Conservation (phyloP, 2,888 invertebrate species). For the Phalangium opilio region DNA sequence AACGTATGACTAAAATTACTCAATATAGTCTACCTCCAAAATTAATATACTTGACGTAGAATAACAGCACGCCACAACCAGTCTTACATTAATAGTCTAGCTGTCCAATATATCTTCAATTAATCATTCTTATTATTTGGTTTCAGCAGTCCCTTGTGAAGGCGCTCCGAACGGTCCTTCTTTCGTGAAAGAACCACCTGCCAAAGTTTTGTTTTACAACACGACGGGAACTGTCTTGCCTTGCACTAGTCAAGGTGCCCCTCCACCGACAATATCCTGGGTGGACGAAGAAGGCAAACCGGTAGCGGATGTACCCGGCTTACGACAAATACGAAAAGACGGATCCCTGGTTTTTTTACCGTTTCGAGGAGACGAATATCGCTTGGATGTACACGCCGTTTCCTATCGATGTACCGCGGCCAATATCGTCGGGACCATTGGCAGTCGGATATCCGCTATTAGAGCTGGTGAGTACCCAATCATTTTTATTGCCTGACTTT, state of each 20-base stretch:
- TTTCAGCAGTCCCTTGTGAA: too few species aligned
- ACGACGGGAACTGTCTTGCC: not conserved
- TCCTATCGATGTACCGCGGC: constrained; percentile 11
- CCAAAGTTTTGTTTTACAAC: not conserved
- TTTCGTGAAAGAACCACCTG: not conserved
- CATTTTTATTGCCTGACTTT: too few species aligned
- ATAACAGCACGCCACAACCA: too few species aligned
- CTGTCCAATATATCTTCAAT: too few species aligned
- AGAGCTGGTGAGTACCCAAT: constrained; percentile 10
- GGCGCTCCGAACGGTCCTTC: not conserved
- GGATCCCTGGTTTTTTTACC: constrained; percentile 14
- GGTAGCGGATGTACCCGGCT: constrained; percentile 10
- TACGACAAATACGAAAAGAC: constrained; percentile 12
- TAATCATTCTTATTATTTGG: too few species aligned
- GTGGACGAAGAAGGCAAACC: constrained; percentile 12
- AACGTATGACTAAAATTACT: too few species aligned
- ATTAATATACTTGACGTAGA: too few species aligned
- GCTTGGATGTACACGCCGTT: constrained; percentile 12
- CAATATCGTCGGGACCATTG: constrained; percentile 12
- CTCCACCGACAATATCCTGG: not conserved
- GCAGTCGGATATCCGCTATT: constrained; percentile 11
- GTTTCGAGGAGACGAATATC: constrained; percentile 13
- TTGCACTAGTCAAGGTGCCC: not conserved
- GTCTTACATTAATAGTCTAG: too few species aligned
- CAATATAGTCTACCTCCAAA: too few species aligned